Evolutionary conservation across 2,888 invertebrate genomes (phyloP), one percentile per base, ranked within the genome.

Genomic region (Drosophila quinaria): DNA sequence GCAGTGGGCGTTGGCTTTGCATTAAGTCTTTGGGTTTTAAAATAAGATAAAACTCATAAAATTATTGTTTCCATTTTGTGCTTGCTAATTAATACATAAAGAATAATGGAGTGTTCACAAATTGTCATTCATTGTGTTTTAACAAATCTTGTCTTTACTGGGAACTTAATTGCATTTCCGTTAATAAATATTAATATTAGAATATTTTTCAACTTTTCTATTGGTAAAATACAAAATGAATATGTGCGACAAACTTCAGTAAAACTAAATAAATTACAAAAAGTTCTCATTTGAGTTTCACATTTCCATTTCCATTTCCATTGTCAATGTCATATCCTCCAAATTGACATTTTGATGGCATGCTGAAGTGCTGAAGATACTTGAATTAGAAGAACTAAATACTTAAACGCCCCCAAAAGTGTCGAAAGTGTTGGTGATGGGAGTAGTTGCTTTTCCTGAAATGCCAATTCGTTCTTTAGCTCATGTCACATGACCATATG

Each of bases 401-500:
- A 31, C 42, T 41, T 35, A 17, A n/a, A 73, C 62, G 60, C 78
- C 50, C 54, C 37, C 46, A 47, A 47, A 31, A 61, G 47, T 41
- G 50, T 17, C 11, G 3, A 17, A 11, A 11, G 11, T 31, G 49
- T 13, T 22, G 22, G 22, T 49, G 29, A 39, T 51, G 70, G 39
- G n/a, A 22, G 31, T 35, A 13, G 25, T 39, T 55, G 13, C 13
- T 10, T 22, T 35, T 49, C 33, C 10, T 11, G 35, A 78, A 70
- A 84, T 81, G 70, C 67, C 78, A 22, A 55, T 44, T 51, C 55
- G 50, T 65, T 60, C 70, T 35, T 42, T 44, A 49, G 47, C 42
- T 64, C 70, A 70, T 66, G 79, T 70, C 50, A 68, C 65, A 52
- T 77, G 62, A 68, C 52, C 71, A 78, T 85, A 81, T 73, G 25